Conservation (phyloP, 2,113 vertebrate genomes). For the Gasterosteus aculeatus region DNA sequence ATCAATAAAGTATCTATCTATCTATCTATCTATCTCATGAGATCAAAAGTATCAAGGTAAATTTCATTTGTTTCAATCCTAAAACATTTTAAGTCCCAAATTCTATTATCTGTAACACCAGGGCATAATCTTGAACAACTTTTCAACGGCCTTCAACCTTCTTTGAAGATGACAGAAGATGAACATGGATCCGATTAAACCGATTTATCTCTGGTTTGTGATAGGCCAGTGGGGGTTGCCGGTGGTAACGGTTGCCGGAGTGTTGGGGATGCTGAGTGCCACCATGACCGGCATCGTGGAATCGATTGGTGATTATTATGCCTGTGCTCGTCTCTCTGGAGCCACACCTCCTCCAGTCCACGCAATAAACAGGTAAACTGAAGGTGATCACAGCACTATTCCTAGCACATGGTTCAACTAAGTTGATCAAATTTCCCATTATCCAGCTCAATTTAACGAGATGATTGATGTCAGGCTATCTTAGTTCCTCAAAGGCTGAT, state of each 20-base stretch:
- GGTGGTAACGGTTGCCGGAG: constrained; percentile 89
- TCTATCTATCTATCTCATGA: too few relatives aligned
- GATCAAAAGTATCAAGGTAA: not conserved
- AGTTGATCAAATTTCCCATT: too few relatives aligned
- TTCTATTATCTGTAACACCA: not conserved
- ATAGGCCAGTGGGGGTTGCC: constrained; percentile 97
- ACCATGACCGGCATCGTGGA: constrained; percentile 93
- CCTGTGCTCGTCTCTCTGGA: constrained; percentile 93
- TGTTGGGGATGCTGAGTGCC: constrained; percentile 97
- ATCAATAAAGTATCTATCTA: too few relatives aligned
- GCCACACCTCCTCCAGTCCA: constrained; percentile 91
- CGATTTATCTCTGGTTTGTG: not conserved
- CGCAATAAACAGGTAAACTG: constrained; percentile 90
- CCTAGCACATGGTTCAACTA: too few relatives aligned
- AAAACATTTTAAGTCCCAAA: not conserved
- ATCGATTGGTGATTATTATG: constrained; percentile 97
- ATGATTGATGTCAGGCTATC: too few relatives aligned
- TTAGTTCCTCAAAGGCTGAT: too few relatives aligned
- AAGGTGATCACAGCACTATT: not conserved
- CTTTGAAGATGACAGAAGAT: not conserved
- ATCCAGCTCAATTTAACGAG: too few relatives aligned
- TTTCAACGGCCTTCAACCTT: not conserved
- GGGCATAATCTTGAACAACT: not conserved
- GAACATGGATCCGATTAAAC: not conserved
- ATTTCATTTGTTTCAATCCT: not conserved